Evolutionary conservation across 2,113 vertebrate genomes (phyloP), one percentile per base, ranked within the genome.

Genomic region (Tenebrosternarchus preto): DNA sequence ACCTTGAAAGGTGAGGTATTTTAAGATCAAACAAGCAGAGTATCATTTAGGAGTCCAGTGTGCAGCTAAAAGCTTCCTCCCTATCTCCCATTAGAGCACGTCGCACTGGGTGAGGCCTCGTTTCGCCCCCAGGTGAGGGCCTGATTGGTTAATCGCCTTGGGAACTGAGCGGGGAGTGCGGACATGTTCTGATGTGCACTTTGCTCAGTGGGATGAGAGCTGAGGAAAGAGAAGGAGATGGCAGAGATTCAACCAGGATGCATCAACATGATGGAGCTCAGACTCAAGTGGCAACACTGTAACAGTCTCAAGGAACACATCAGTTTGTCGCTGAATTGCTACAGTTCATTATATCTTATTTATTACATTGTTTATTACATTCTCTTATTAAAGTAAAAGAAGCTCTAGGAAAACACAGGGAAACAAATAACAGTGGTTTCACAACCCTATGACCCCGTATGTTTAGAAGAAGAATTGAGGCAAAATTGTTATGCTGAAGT

Each of bases 81-180:
- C 50, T 36, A 27, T 73, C 63, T 82, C 69, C 53, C 25, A 55
- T 80, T 77, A 64, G 31, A 69, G 29, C 27, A 31, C 36, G 31
- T 66, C 50, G 33, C 67, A 57, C 39, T 46, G 80, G 75, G 56
- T 74, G 79, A 66, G 66, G 53, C 20, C n/a, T 55, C 46, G 57
- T 80, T 86, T 86, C 84, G 82, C 80, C 82, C 80, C 79, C 80
- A 53, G 85, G 85, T 68, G 73, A 82, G 39, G 75, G 60, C 74
- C 67, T 81, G 84, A 85, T 85, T 83, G 76, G 80, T 77, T 81
- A 84, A 86, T 84, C 83, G 67, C 82, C 80, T 53, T 73, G 76
- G 82, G 82, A 86, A 85, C 78, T n/a, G 80, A 82, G 64, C 43
- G 36, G 31, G 76, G n/a, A 72, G 27, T 55, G 70, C 72, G 27